These are phyloP conservation scores for Paracyclopina nana DNA, from an alignment of 1,140 invertebrate genomes.

Conservation along the genomic window DNA sequence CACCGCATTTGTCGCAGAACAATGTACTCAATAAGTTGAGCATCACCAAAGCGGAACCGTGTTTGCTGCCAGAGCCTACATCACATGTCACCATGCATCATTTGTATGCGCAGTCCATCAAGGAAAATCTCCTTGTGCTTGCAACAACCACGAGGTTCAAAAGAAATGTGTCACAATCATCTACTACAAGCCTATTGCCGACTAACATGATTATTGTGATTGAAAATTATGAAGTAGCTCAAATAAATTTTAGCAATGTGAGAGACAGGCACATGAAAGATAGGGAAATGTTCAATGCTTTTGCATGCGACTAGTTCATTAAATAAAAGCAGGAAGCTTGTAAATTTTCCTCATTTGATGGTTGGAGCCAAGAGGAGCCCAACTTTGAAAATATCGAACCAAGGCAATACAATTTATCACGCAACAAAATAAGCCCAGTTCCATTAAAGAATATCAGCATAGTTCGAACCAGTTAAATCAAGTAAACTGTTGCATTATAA, in stretches of 20 bases:
- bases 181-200: constrained; percentile 3
- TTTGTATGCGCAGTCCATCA: constrained; percentile 12
- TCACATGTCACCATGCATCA: constrained; percentile 8
- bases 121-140: constrained; percentile 10
- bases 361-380: constrained; percentile 10
- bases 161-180: constrained; percentile 11
- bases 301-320: constrained; percentile 4
- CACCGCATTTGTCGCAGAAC: constrained; percentile 8
- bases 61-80: constrained; percentile 1
- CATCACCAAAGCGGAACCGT: neutral
- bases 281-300: constrained; percentile 10
- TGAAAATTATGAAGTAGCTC: too few species aligned
- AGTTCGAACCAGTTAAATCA: neutral
- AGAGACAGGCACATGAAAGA: neutral
- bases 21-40: neutral
- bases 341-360: too few species aligned
- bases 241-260: too few species aligned
- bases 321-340: neutral
- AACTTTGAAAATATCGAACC: neutral
- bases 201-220: too few species aligned
- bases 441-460: too few species aligned
- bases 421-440: too few species aligned
- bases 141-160: neutral
- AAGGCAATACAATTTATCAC: neutral
- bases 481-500: neutral